A percentile compares a stretch with the other conserved stretches of the same genome.
These are phyloP conservation scores for Leptopterna dolabrata DNA, from an alignment of 2,888 invertebrate genomes.

Conservation along the genomic window DNA sequence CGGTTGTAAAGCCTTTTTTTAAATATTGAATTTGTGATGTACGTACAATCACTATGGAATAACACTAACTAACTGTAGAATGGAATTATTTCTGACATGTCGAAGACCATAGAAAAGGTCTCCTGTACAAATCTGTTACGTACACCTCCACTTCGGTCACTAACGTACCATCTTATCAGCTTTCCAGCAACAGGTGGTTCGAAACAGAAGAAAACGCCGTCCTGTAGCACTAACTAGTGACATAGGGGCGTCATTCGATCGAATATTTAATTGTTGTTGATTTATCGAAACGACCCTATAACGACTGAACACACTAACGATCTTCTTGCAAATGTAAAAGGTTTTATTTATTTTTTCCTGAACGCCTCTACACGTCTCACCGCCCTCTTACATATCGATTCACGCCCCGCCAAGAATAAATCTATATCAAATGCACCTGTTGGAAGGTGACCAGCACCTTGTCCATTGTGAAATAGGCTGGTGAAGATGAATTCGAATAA, in stretches of 20 bases:
- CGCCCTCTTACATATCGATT: constrained; percentile 24
- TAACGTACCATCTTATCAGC: no score
- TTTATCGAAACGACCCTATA: constrained; percentile 4
- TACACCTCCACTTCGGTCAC: no score
- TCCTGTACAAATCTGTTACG: no score
- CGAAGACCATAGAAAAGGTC: no score
- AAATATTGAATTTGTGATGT: no score
- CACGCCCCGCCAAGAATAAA: constrained; percentile 28
- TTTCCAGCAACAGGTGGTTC: neutral
- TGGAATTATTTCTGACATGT: no score
- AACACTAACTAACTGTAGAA: no score
- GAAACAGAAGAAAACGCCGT: neutral
- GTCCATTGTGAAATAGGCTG: constrained; percentile 11
- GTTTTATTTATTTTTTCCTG: neutral
- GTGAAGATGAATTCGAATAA: neutral
- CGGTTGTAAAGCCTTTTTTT: no score
- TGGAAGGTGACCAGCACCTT: neutral
- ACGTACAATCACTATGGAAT: no score
- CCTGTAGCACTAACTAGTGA: neutral
- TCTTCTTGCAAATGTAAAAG: constrained; percentile 28
- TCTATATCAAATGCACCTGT: constrained; percentile 28
- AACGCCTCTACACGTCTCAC: neutral
- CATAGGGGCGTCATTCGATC: constrained; percentile 24
- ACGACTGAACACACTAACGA: constrained; percentile 1
- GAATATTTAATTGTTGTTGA: constrained; percentile 34